A percentile compares a stretch with the other conserved stretches of the same genome.
Conservation (phyloP, 2,888 invertebrate species). For the Tipula helvola region DNA sequence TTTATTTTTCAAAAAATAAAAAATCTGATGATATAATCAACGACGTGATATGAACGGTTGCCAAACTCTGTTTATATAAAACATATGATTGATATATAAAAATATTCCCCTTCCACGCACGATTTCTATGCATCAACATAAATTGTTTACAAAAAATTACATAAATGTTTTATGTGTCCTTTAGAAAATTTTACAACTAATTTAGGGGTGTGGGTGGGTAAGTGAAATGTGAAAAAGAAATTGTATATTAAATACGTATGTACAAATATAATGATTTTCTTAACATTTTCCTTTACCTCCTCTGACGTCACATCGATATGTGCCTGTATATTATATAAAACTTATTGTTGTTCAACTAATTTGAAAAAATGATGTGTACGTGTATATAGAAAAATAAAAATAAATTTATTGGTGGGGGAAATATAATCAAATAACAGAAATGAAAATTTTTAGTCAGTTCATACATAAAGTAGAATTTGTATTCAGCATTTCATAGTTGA, state of each 20-base stretch:
- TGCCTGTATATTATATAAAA: neutral
- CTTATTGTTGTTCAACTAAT: neutral
- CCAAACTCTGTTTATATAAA: neutral
- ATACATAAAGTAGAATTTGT: constrained; percentile 7
- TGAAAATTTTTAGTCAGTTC: neutral
- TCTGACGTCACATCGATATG: neutral
- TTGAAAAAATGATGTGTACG: neutral
- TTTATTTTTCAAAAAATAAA: neutral
- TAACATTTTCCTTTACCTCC: neutral
- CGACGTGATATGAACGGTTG: neutral
- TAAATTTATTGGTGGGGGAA: neutral
- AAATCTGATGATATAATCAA: neutral
- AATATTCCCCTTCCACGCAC: neutral
- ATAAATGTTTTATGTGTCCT: neutral
- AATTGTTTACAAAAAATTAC: neutral
- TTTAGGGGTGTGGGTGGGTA: neutral
- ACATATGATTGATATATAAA: neutral
- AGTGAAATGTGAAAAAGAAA: neutral
- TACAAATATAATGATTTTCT: neutral
- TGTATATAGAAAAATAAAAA: neutral
- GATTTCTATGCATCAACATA: neutral
- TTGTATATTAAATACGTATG: neutral
- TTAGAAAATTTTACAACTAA: neutral
- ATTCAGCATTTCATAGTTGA: constrained; percentile 33
- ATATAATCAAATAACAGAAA: constrained; percentile 4